Conservation (phyloP, 2,888 invertebrate genomes). For the Platycheirus rosarum region DNA sequence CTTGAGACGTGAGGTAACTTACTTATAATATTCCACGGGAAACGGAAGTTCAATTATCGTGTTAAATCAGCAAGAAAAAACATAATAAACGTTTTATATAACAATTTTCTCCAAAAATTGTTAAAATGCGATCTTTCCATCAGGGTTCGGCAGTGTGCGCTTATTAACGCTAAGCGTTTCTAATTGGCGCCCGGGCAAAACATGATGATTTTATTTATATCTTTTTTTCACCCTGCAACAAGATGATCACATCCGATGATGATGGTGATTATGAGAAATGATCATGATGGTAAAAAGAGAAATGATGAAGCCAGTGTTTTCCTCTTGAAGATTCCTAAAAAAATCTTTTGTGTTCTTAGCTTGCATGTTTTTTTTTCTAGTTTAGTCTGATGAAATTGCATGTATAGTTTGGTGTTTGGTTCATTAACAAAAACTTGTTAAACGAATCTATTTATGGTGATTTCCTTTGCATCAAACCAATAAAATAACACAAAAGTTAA, state of each 20-base stretch:
- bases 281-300: not conserved
- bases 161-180: conserved; percentile 38
- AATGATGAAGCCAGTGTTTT: conserved; percentile 2
- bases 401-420: not conserved
- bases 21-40: not conserved
- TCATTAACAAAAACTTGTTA: not conserved
- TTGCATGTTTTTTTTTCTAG: not conserved
- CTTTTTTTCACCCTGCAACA: not conserved
- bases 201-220: not conserved
- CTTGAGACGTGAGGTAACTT: too few relatives aligned
- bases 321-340: not conserved
- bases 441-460: not conserved
- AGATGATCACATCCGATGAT: not conserved
- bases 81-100: too few relatives aligned
- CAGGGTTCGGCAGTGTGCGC: conserved; percentile 37
- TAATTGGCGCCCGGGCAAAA: not conserved
- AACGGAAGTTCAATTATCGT: not conserved
- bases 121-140: too few relatives aligned
- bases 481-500: conserved; percentile 20
- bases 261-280: not conserved
- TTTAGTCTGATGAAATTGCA: not conserved
- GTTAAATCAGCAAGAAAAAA: not conserved
- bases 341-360: not conserved
- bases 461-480: not conserved
- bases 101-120: conserved; percentile 1